Evolutionary conservation across 2,888 invertebrate genomes (phyloP), one percentile per base, ranked within the genome.

Genomic region (Agonopterix arenella): DNA sequence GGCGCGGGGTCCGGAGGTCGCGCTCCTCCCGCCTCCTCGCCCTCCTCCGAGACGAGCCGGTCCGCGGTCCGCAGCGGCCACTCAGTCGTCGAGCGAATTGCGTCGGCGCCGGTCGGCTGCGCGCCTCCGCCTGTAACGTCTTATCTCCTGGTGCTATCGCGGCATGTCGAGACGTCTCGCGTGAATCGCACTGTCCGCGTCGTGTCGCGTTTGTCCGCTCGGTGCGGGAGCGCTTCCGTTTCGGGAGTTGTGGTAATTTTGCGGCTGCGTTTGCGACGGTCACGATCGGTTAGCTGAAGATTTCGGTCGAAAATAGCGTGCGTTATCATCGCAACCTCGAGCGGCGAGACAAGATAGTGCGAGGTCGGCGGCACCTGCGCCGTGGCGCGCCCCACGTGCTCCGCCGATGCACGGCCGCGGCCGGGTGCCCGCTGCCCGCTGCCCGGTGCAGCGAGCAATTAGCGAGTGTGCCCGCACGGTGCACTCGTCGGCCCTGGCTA

Each of bases 241-340:
- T 73, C 70, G 76, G 80, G 76, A 76, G 76, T 73, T 61, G 68
- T 69, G 68, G 72, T 72, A 71, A 73, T 70, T 70, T 65, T 57
- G 69, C 72, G 76, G 70, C 70, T 82, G 80, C 80, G 80, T 79
- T 77, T 73, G 79, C 81, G 81, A 75, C 74, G 78, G 81, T 79
- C 79, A 73, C 73, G 75, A 75, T 65, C 76, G 73, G 28, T 28
- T 59, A 74, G 78, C 72, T 67, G 75, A 64, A 72, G 70, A 68
- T 72, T 72, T 68, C 59, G 75, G 72, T 81, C 77, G 58, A 70
- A 84, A 84, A 84, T 84, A 86, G 82, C 79, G 79, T 80, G 74
- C 80, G 85, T 88, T 88, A 88, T 88, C 88, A 85, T 71, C 74
- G 76, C 79, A 83, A 82, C 84, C 81, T 84, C 88, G 84, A 73